Conservation (phyloP, 1,140 invertebrate species). For the Tetragonula clypearis region DNA sequence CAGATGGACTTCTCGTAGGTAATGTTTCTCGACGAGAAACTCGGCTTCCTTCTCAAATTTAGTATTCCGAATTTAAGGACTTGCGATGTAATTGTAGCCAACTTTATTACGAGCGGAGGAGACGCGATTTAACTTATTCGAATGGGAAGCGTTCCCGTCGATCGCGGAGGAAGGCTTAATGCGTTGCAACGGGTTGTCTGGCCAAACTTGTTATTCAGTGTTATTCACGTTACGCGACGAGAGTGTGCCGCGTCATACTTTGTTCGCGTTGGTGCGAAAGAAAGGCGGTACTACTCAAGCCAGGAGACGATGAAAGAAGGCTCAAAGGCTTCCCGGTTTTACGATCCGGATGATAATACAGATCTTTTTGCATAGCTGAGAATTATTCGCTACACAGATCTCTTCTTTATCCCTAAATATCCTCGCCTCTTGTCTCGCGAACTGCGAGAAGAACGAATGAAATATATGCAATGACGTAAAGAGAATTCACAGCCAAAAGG, state of each 20-base stretch:
- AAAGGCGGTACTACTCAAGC: not conserved
- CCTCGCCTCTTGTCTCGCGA: not conserved
- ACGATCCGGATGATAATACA: constrained; percentile 1
- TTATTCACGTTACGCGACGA: not conserved
- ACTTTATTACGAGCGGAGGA: not conserved
- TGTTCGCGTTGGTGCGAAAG: not conserved
- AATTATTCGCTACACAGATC: not conserved
- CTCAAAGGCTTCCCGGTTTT: not conserved
- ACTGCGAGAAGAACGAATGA: not conserved
- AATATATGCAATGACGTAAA: not conserved
- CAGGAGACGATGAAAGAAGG: not conserved
- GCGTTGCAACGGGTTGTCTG: not conserved
- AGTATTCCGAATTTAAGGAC: not conserved
- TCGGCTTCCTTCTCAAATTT: not conserved
- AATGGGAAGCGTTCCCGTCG: not conserved
- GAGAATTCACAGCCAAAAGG: not conserved
- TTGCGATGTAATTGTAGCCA: not conserved
- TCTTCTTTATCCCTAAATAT: not conserved
- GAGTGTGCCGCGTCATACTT: not conserved
- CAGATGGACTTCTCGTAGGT: not conserved
- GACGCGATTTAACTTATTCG: not conserved
- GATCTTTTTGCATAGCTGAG: not conserved
- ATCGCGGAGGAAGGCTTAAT: not conserved
- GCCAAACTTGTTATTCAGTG: not conserved
- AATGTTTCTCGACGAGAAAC: not conserved